phyloP scores from a whole-genome alignment of 2,113 vertebrate genomes.

The Agapornis roseicollis region DNA sequence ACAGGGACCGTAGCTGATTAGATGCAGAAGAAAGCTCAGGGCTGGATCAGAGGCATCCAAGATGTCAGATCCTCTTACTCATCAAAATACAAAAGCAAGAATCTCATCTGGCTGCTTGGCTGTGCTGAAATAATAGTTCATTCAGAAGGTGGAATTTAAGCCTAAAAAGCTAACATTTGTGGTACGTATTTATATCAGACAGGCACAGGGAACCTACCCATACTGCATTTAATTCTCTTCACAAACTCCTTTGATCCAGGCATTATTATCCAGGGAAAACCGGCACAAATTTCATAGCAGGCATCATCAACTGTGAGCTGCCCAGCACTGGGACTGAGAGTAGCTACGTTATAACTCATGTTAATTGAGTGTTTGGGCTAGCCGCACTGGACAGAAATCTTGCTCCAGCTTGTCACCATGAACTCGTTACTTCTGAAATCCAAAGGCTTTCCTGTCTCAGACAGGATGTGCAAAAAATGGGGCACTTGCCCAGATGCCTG shows the following conservation, averaged over 20 bases:
- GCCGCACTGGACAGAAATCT: background rate
- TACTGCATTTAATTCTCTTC: slow-evolving; percentile 13
- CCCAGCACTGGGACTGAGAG: background rate
- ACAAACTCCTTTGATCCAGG: slow-evolving; percentile 8
- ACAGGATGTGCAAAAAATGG: background rate
- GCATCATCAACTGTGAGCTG: background rate
- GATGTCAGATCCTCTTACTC: background rate
- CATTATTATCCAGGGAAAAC: slow-evolving; percentile 3
- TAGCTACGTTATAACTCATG: background rate
- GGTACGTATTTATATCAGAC: background rate
- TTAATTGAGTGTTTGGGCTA: background rate
- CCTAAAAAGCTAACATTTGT: slow-evolving; percentile 38
- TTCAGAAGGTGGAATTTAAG: slow-evolving; percentile 29
- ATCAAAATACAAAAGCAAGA: slow-evolving; percentile 7
- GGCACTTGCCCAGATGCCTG: background rate
- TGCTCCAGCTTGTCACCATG: background rate
- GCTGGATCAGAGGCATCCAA: slow-evolving; percentile 5
- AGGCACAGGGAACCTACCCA: background rate
- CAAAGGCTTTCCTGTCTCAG: background rate
- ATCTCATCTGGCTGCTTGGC: background rate
- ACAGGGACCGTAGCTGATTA: background rate
- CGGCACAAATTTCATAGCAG: background rate
- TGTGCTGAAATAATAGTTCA: slow-evolving; percentile 35
- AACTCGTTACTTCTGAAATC: background rate
- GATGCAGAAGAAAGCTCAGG: background rate